Base-by-base conservation (phyloP, 2,888 invertebrate species). In the Galerucella nymphaeae region DNA sequence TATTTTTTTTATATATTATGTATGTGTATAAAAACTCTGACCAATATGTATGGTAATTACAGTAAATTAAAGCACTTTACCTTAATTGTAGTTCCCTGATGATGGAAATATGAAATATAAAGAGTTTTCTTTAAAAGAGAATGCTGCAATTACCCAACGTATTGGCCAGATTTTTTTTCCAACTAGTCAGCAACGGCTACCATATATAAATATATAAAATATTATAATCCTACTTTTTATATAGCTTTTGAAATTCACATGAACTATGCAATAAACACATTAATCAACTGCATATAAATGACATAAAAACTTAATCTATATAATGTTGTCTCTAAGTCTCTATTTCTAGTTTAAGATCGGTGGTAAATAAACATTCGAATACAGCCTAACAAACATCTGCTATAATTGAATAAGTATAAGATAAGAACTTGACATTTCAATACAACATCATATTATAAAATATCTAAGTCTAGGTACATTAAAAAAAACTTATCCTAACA, bases 211-310 rank as follows among this genome's bases (percentile, higher is more conserved):
- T 30, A 6, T 30, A 30, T 30, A 5, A 6, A 6, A 30, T 30
- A 30, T 30, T 30, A 30, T 30, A 30, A 30, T 30, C 30, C 30
- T 6, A 30, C 30, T 30, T 30, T 30, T 23, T 23, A 23, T 23
- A 2, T 2, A 23, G 23, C 23, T 23, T 23, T 41, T 13, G 38
- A 38, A 53, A 1, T 55, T 65, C 14, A 23, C 45, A 67, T 67
- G 67, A 67, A 67, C 67, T 59, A 23, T 67, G 67, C 67, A 67
- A 67, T 67, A 58, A 65, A 42, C 20, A 38, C 16, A 38, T 66
- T 58, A 42, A 57, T 58, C 38, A 18, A 42, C 16, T 55, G 42
- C 20, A 48, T 67, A 59, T 67, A 59, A 58, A 67, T 67, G 11
- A 14, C 30, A 50, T 30, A 53, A 62, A n/a, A 53, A 62, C 10